Evolutionary conservation across 2,113 vertebrate species (phyloP), one percentile per base, ranked within the genome.

Genomic region (Urocynchramus pylzowi): DNA sequence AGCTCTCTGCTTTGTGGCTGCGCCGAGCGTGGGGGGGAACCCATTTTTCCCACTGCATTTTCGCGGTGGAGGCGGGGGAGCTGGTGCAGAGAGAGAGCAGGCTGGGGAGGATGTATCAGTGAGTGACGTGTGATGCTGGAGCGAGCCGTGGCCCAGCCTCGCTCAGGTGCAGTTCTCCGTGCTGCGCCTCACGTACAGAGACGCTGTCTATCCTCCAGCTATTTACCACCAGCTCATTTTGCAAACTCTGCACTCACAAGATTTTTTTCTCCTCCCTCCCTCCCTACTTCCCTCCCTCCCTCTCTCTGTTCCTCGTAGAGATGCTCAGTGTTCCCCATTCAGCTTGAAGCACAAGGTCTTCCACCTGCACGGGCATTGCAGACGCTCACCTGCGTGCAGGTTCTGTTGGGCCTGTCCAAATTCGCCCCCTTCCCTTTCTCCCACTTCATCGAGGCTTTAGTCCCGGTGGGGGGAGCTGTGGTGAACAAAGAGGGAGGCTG

Each of bases 111-210:
- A 93, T 76, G 90, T 86, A 70, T 47, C 84, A 54, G 81, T 47
- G 17, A 92, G 90, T 92, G 95, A 92, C 71, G 75, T 92, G 86
- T 70, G 91, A 90, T 89, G 95, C 86, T 14, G 37, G 74, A 94
- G 89, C 13, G 13, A 93, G 86, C 86, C 6, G 81, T 11, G 79
- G 95, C 96, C 85, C 92, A 88, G 91, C 90, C 96, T 94, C 5
- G 13, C 88, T 97, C 97, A 97, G 97, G 97, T 97, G 95, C 95
- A 97, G 96, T 37, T 64, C 94, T 97, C 90, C 92, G 97, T 97
- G 97, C 94, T 17, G 82, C 5, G 79, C 95, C 95, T 97, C 97
- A 97, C 97, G 97, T 97, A 97, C 92, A 86, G 92, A 95, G 90
- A 97, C 71, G 56, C 95, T 86, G 89, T 93, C 97, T 97, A 50